phyloP scores from a whole-genome alignment of 2,888 invertebrate genomes.

The Metallyticus violacea region DNA sequence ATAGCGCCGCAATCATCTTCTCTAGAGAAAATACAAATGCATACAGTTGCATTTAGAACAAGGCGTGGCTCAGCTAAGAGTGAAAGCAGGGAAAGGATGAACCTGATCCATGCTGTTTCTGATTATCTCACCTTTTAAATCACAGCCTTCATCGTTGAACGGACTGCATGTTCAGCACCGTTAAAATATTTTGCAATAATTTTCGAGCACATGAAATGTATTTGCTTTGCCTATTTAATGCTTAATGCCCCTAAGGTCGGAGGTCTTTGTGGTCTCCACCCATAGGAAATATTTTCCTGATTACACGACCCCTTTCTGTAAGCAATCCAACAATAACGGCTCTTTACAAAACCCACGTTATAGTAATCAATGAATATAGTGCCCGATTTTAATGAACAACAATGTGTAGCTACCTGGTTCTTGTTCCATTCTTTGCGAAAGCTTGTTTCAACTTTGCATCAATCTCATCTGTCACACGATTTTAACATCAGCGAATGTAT shows the following conservation, averaged over 20 bases:
- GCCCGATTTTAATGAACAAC: too few relatives aligned
- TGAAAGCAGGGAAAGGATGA: neutral
- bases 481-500: too few relatives aligned
- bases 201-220: neutral
- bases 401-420: too few relatives aligned
- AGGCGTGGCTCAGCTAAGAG: neutral
- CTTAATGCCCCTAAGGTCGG: neutral
- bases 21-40: neutral
- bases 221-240: neutral
- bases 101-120: neutral
- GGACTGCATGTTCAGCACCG: neutral
- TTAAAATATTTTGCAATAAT: neutral
- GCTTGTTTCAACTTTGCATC: too few relatives aligned
- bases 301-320: too few relatives aligned
- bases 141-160: neutral
- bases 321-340: too few relatives aligned
- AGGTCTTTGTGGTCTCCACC: neutral
- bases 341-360: too few relatives aligned
- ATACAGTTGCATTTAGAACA: neutral
- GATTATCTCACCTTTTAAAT: neutral
- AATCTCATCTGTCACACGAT: too few relatives aligned
- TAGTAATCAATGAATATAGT: too few relatives aligned
- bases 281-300: neutral
- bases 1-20: too few relatives aligned
- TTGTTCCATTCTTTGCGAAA: too few relatives aligned